These are phyloP conservation scores for Plutella xylostella DNA, from an alignment of 2,888 invertebrate species.

Conservation along the genomic window DNA sequence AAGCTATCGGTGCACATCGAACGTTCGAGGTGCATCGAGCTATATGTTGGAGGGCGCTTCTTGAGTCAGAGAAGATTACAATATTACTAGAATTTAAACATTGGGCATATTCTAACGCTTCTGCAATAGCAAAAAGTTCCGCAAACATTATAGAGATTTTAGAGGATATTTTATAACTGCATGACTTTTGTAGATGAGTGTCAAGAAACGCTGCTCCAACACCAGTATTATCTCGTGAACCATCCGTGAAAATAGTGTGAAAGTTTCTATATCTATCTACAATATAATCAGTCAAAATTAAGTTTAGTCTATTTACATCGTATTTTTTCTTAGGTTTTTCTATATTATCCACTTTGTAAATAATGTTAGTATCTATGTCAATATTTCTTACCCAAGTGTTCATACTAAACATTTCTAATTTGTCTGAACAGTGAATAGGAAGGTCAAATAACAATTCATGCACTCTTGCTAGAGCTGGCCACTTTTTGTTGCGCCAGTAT, in stretches of 20 bases:
- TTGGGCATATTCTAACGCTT: neutral
- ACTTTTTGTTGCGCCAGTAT: neutral
- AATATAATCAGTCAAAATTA: neutral
- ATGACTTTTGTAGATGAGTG: neutral
- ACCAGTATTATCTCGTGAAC: neutral
- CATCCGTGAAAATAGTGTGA: neutral
- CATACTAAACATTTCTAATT: neutral
- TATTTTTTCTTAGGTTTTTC: neutral
- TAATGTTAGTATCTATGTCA: neutral
- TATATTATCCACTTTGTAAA: neutral
- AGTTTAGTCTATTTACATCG: neutral
- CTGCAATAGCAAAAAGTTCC: neutral
- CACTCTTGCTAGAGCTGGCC: neutral
- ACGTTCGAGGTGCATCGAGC: neutral
- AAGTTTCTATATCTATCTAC: neutral
- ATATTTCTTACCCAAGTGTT: neutral
- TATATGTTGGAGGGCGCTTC: neutral
- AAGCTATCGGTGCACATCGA: slow-evolving; percentile 1
- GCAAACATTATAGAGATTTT: neutral
- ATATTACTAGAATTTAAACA: neutral
- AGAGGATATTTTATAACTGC: neutral
- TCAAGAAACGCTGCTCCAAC: neutral
- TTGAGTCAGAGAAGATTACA: neutral
- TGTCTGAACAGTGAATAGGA: neutral
- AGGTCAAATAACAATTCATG: neutral